These are phyloP conservation scores for Tetrax tetrax DNA, from an alignment of 2,113 vertebrate genomes.

Conservation along the genomic window DNA sequence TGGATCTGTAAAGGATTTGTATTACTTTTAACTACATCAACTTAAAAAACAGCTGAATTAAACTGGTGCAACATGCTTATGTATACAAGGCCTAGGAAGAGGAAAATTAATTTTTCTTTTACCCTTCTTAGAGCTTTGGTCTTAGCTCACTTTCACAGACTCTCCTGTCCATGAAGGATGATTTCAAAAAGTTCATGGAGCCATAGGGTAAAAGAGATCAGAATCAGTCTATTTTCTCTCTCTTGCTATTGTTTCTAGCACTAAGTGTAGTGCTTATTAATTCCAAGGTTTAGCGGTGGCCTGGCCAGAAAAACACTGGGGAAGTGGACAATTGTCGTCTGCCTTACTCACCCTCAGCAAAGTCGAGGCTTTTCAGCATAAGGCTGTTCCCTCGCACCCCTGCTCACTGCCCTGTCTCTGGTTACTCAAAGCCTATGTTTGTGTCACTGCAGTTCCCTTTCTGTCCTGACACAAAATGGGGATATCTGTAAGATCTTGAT, in stretches of 20 bases:
- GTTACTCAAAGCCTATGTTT: not conserved
- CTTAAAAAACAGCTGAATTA: not conserved
- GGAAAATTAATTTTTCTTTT: not conserved
- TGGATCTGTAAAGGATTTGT: not conserved
- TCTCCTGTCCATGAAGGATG: not conserved
- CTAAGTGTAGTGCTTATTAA: not conserved
- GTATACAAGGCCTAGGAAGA: not conserved
- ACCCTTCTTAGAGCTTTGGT: not conserved
- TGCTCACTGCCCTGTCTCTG: not conserved
- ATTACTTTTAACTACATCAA: not conserved
- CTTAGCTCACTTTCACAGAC: not conserved
- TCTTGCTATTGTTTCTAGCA: not conserved
- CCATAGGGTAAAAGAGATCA: not conserved
- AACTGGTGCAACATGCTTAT: not conserved
- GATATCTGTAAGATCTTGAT: not conserved
- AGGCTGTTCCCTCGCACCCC: not conserved
- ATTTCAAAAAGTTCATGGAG: not conserved
- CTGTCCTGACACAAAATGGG: not conserved
- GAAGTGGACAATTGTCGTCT: rapidly evolving
- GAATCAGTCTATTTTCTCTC: not conserved
- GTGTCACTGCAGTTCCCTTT: not conserved
- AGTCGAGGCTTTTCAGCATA: not conserved
- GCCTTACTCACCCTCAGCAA: not conserved
- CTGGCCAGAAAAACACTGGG: not conserved
- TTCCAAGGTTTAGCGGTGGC: not conserved